phyloP scores from a whole-genome alignment of 1,140 invertebrate genomes.

The Diploscapter pachys region DNA sequence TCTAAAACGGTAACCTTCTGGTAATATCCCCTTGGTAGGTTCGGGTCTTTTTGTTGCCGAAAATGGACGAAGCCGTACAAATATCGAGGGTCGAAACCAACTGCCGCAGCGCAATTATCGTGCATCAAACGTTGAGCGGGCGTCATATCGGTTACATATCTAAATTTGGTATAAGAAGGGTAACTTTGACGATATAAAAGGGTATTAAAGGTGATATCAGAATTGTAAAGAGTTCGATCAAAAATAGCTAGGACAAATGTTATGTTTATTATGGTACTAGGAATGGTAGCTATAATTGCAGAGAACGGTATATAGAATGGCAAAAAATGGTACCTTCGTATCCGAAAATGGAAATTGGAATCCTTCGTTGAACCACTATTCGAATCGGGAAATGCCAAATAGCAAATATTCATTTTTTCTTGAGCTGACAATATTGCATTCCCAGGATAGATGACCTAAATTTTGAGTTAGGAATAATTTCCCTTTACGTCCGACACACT shows the following conservation, averaged over 20 bases:
- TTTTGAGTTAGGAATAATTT: too few relatives aligned
- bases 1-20: constrained; percentile 73
- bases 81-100: constrained; percentile 60
- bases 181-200: too few relatives aligned
- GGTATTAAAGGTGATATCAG: too few relatives aligned
- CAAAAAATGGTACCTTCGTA: constrained; percentile 66
- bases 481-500: too few relatives aligned
- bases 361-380: constrained; percentile 82
- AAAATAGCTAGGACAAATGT: too few relatives aligned
- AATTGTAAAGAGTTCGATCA: too few relatives aligned
- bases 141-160: too few relatives aligned
- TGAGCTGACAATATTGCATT: constrained; percentile 40
- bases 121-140: too few relatives aligned
- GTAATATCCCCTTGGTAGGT: constrained; percentile 90
- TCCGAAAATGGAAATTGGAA: constrained; percentile 89
- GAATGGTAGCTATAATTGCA: too few relatives aligned
- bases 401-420: constrained; percentile 88
- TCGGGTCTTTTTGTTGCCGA: constrained; percentile 89
- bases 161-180: too few relatives aligned
- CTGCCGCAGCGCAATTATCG: constrained; percentile 21
- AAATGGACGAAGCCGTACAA: constrained; percentile 95
- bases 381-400: constrained; percentile 95
- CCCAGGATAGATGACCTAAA: constrained; percentile 39
- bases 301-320: too few relatives aligned
- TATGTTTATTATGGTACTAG: too few relatives aligned